Evolutionary conservation across 2,113 vertebrate genomes (phyloP).

Genomic region (Vombatus ursinus): DNA sequence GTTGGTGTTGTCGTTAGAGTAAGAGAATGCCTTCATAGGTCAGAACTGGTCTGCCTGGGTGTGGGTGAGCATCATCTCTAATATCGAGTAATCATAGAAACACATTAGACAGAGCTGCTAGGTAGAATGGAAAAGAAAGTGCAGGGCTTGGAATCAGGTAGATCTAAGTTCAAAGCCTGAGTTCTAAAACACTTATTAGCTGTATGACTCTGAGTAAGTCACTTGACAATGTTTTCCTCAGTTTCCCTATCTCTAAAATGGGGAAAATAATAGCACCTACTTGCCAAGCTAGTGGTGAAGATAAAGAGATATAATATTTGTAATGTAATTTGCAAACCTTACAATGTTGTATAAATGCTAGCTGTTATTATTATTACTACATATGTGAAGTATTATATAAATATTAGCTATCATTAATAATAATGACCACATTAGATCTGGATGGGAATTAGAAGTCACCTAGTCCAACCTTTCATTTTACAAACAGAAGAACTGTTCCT

Average conservation of each 20-base stretch:
- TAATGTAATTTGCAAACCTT: neutral
- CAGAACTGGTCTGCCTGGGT: too few relatives aligned
- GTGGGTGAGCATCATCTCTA: too few relatives aligned
- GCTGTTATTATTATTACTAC: too few relatives aligned
- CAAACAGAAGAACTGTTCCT: neutral
- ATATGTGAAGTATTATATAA: too few relatives aligned
- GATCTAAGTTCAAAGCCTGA: too few relatives aligned
- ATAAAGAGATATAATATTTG: neutral
- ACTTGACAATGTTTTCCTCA: neutral
- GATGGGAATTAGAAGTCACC: neutral
- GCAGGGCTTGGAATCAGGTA: too few relatives aligned
- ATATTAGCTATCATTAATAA: neutral
- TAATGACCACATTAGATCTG: neutral
- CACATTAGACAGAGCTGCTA: too few relatives aligned
- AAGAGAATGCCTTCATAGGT: too few relatives aligned
- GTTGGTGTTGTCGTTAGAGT: too few relatives aligned
- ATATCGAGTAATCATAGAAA: too few relatives aligned
- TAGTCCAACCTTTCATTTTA: neutral
- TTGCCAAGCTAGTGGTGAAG: neutral
- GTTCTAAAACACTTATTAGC: too few relatives aligned
- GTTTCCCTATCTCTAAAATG: neutral
- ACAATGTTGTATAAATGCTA: neutral
- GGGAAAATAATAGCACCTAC: neutral
- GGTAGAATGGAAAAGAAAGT: neutral
- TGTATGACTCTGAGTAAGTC: neutral